Percentiles rank a stretch among this genome's conserved stretches.
Evolutionary conservation across 2,113 vertebrate genomes (phyloP).

Genomic region (Pteropus alecto): DNA sequence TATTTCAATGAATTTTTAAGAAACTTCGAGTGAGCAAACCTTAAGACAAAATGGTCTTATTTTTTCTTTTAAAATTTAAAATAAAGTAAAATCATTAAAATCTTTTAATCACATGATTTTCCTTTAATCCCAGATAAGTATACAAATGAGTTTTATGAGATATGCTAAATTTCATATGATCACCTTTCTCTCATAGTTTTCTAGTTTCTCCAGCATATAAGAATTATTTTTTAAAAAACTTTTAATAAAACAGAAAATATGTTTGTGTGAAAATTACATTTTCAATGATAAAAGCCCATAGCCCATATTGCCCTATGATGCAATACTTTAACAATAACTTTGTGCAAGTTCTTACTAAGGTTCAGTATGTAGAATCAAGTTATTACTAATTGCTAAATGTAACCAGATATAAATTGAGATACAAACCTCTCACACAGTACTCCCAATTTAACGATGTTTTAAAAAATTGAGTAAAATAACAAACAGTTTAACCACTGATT

Average conservation of each 20-base stretch:
- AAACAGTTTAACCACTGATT: background rate
- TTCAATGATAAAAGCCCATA: background rate
- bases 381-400: constrained; percentile 20
- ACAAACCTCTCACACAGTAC: background rate
- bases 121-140: background rate
- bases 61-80: background rate
- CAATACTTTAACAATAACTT: background rate
- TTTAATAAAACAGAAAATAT: background rate
- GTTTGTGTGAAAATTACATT: background rate
- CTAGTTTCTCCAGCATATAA: background rate
- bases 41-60: background rate
- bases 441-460: background rate
- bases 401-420: background rate
- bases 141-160: background rate
- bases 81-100: background rate
- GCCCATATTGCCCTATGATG: background rate
- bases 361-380: background rate
- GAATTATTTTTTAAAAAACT: background rate
- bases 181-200: background rate
- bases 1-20: background rate
- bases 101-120: background rate
- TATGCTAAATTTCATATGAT: background rate
- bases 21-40: background rate
- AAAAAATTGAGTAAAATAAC: constrained; percentile 4
- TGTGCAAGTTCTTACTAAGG: background rate